Percentiles rank a stretch among this genome's conserved stretches.
Evolutionary conservation across 1,140 invertebrate genomes (phyloP).

Genomic region (Laupala kohalensis): DNA sequence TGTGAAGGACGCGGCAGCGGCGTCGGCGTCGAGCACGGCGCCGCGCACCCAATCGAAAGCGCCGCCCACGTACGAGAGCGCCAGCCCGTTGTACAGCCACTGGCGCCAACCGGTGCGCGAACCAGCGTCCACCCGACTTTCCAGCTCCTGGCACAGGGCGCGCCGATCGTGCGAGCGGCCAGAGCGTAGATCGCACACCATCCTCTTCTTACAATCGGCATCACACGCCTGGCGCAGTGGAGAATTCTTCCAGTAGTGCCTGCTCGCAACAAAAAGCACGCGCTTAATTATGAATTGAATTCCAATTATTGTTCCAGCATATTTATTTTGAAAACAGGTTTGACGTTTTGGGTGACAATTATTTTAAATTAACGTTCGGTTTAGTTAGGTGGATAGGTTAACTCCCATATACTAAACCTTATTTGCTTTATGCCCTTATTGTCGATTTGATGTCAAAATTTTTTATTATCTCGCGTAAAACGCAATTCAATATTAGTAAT

Average conservation of each 20-base stretch:
- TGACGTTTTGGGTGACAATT: too few species aligned
- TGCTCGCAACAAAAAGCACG: too few species aligned
- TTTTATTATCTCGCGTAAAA: too few species aligned
- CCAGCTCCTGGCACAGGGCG: constrained; percentile 63
- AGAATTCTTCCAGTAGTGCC: constrained; percentile 80
- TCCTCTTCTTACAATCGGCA: constrained; percentile 66
- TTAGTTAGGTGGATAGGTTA: too few species aligned
- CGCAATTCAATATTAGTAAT: too few species aligned
- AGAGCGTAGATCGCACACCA: constrained; percentile 72
- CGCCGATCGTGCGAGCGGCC: constrained; percentile 75
- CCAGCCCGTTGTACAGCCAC: constrained; percentile 73
- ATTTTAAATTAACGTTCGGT: too few species aligned
- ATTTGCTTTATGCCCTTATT: too few species aligned
- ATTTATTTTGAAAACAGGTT: too few species aligned
- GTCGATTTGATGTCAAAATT: too few species aligned
- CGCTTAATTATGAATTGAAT: too few species aligned
- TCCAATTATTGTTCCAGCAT: too few species aligned
- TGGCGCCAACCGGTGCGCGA: constrained; percentile 61
- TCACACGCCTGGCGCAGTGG: constrained; percentile 63
- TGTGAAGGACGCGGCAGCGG: not conserved
- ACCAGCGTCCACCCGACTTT: constrained; percentile 60
- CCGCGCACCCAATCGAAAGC: constrained; percentile 3
- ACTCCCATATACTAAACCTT: too few species aligned
- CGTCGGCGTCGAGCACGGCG: not conserved
- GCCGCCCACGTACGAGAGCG: constrained; percentile 59